Conservation (phyloP, 2,888 invertebrate genomes). For the Tridacna crocea region DNA sequence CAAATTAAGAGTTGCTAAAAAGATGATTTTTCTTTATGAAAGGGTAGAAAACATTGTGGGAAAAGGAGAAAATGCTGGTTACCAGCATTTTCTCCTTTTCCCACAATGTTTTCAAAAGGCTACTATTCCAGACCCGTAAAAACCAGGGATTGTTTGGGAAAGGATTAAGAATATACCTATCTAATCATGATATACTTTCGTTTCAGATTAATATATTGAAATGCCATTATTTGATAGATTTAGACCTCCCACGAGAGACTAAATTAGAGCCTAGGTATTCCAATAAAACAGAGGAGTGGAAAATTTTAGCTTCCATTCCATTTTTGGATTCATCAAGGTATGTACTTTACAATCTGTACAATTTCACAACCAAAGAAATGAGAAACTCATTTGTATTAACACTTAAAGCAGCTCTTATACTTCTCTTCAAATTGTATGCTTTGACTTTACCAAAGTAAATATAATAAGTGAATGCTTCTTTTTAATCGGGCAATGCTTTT, state of each 20-base stretch:
- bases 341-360: background rate
- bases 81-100: background rate
- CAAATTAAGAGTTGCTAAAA: no score
- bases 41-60: background rate
- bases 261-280: conserved; percentile 92
- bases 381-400: no score
- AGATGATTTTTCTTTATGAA: no score
- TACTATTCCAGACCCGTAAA: background rate
- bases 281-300: conserved; percentile 89
- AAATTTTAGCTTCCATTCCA: conserved; percentile 88
- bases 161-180: background rate
- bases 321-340: conserved; percentile 90
- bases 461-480: no score
- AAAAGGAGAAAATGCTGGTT: background rate
- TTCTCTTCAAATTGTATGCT: no score
- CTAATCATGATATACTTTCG: background rate
- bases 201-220: conserved; percentile 89
- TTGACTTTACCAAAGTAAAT: no score
- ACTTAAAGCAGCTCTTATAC: no score
- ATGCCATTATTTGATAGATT: conserved; percentile 94
- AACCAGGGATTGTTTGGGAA: background rate
- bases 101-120: background rate
- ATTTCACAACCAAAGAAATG: no score
- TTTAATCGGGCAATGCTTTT: no score
- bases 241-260: conserved; percentile 90